Conservation (phyloP, 2,888 invertebrate genomes). For the Tenthredo notha region DNA sequence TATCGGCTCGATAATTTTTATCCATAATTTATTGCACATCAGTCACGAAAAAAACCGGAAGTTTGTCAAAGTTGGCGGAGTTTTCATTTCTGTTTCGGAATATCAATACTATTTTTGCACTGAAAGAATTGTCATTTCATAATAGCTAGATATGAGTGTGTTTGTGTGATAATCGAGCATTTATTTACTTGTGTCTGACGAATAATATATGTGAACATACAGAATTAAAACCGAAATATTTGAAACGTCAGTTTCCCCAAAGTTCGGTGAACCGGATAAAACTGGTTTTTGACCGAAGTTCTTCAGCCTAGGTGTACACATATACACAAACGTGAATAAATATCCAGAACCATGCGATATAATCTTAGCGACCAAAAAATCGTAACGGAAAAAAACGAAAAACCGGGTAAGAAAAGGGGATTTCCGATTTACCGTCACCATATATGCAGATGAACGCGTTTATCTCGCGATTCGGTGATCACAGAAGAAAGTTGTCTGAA, state of each 20-base stretch:
- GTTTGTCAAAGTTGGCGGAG: background rate
- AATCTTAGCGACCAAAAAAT: background rate
- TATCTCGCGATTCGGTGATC: background rate
- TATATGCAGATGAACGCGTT: background rate
- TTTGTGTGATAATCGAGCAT: background rate
- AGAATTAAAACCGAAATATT: slow-evolving; percentile 19
- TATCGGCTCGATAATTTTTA: background rate
- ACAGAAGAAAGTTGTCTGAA: background rate
- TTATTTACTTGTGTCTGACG: background rate
- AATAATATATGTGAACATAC: background rate
- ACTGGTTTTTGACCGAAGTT: slow-evolving; percentile 42
- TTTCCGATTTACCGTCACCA: background rate
- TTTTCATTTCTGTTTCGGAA: background rate
- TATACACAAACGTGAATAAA: background rate
- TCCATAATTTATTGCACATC: background rate
- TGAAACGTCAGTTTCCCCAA: slow-evolving; percentile 40
- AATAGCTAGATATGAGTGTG: background rate
- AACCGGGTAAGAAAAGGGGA: background rate
- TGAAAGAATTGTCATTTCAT: background rate
- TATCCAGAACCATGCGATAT: background rate
- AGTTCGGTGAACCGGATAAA: slow-evolving; percentile 47
- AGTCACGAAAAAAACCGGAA: background rate
- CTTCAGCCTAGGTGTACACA: background rate
- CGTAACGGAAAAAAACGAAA: background rate
- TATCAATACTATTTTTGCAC: background rate